A percentile compares a stretch with the other conserved stretches of the same genome.
Conservation (phyloP, 92 coral and sea anemone genomes). For the Palythoa grandis region DNA sequence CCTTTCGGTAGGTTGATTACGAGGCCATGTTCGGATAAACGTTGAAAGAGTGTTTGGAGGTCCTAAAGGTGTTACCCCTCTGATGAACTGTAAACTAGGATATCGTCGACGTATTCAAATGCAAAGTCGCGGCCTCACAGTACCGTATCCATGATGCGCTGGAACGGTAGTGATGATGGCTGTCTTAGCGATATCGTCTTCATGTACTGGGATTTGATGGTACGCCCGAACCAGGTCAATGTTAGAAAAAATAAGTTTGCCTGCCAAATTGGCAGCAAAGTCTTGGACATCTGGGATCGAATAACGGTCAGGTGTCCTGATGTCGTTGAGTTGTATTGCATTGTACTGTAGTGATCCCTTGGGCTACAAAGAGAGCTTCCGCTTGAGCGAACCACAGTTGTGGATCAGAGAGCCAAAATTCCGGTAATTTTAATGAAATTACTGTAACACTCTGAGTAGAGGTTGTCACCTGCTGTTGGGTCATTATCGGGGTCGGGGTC, state of each 20-base stretch:
- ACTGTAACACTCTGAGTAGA: too few relatives aligned
- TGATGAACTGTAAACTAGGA: constrained; percentile 41
- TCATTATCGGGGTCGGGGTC: too few relatives aligned
- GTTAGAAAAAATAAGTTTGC: background rate
- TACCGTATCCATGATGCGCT: constrained; percentile 52
- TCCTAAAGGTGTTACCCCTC: constrained; percentile 17
- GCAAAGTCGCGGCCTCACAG: constrained; percentile 44
- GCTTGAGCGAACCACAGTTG: too few relatives aligned
- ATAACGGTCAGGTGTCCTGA: background rate
- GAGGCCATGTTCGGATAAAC: constrained; percentile 41
- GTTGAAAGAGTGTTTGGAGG: constrained; percentile 52
- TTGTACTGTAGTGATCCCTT: too few relatives aligned
- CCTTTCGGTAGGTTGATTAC: constrained; percentile 50
- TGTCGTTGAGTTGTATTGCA: constrained; percentile 21
- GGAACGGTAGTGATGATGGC: constrained; percentile 58
- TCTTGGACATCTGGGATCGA: background rate
- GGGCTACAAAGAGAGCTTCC: too few relatives aligned
- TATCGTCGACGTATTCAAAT: constrained; percentile 33
- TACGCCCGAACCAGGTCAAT: constrained; percentile 57
- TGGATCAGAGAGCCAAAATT: too few relatives aligned
- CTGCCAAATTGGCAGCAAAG: background rate
- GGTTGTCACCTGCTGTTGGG: too few relatives aligned
- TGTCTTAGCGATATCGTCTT: constrained; percentile 49
- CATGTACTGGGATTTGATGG: constrained; percentile 58
- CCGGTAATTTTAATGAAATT: too few relatives aligned